Percentiles rank a stretch among this genome's conserved stretches.
These are phyloP conservation scores for Oophaga sylvatica DNA, from an alignment of 2,797 vertebrate genomes.

Conservation along the genomic window DNA sequence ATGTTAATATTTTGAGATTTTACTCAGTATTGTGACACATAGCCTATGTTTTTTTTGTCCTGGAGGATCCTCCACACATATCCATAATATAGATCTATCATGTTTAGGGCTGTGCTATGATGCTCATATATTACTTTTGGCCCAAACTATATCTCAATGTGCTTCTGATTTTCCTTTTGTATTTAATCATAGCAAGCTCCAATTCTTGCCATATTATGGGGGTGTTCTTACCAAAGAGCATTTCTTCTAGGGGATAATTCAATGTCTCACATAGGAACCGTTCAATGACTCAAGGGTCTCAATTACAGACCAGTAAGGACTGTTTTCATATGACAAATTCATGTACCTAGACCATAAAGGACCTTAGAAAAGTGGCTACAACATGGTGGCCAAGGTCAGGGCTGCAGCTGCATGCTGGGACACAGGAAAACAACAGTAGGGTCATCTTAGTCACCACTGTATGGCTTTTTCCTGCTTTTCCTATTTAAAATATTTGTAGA, in stretches of 20 bases:
- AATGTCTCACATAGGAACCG: not conserved
- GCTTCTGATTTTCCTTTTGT: not conserved
- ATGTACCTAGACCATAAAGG: not conserved
- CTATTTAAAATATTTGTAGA: not conserved
- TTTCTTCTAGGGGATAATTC: not conserved
- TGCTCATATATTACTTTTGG: not conserved
- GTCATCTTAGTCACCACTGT: not conserved
- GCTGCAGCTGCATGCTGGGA: not conserved
- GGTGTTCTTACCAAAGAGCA: too few species aligned
- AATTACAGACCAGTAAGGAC: not conserved
- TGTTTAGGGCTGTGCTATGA: not conserved
- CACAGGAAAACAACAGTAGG: not conserved
- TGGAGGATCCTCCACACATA: too few species aligned
- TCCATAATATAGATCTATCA: not conserved
- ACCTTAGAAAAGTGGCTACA: not conserved
- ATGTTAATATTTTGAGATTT: not conserved
- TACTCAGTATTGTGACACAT: too few species aligned
- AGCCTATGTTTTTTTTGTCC: not conserved
- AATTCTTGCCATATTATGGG: too few species aligned
- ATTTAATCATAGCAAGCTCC: too few species aligned
- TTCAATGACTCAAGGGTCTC: not conserved
- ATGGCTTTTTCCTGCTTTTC: not conserved
- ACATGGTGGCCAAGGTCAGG: not conserved
- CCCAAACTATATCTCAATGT: not conserved
- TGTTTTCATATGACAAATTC: not conserved